Conservation (phyloP, 2,797 vertebrate genomes). For the Scomberomorus guttatus region DNA sequence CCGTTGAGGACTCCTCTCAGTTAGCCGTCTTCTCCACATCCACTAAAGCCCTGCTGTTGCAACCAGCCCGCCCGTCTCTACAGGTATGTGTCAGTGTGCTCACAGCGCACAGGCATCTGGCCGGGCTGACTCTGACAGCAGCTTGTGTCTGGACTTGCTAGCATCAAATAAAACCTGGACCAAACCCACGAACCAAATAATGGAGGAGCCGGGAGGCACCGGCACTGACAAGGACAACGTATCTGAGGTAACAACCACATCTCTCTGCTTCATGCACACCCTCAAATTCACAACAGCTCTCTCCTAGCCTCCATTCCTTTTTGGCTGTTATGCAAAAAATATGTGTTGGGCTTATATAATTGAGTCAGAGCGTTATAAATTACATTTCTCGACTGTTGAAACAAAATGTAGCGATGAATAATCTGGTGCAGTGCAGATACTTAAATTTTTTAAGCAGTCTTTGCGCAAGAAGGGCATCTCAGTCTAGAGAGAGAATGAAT, state of each 20-base stretch:
- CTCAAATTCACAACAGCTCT: slow-evolving; percentile 53
- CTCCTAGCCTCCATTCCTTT: slow-evolving; percentile 42
- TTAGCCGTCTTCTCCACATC: slow-evolving; percentile 65
- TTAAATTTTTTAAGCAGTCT: slow-evolving; percentile 81
- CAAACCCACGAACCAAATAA: slow-evolving; percentile 72
- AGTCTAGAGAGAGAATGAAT: slow-evolving; percentile 66
- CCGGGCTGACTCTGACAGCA: slow-evolving; percentile 76
- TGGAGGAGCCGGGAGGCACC: slow-evolving; percentile 67
- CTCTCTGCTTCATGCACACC: slow-evolving; percentile 51
- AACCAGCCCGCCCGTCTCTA: slow-evolving; percentile 71
- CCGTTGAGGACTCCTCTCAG: slow-evolving; percentile 40
- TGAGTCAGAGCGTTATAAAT: slow-evolving; percentile 74
- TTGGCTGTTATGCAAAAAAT: slow-evolving; percentile 67
- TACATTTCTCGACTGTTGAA: slow-evolving; percentile 76
- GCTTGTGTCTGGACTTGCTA: slow-evolving; percentile 75
- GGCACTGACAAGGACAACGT: slow-evolving; percentile 68
- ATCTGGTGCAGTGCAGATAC: slow-evolving; percentile 86
- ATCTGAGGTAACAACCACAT: slow-evolving; percentile 64
- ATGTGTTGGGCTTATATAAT: slow-evolving; percentile 74
- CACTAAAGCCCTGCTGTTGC: slow-evolving; percentile 68
- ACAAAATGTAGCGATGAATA: slow-evolving; percentile 76
- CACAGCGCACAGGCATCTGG: slow-evolving; percentile 74
- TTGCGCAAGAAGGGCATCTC: slow-evolving; percentile 75
- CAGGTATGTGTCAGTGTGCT: slow-evolving; percentile 76
- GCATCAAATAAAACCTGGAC: slow-evolving; percentile 75